These are phyloP conservation scores for Fopius arisanus DNA, from an alignment of 1,140 invertebrate genomes.

Conservation along the genomic window DNA sequence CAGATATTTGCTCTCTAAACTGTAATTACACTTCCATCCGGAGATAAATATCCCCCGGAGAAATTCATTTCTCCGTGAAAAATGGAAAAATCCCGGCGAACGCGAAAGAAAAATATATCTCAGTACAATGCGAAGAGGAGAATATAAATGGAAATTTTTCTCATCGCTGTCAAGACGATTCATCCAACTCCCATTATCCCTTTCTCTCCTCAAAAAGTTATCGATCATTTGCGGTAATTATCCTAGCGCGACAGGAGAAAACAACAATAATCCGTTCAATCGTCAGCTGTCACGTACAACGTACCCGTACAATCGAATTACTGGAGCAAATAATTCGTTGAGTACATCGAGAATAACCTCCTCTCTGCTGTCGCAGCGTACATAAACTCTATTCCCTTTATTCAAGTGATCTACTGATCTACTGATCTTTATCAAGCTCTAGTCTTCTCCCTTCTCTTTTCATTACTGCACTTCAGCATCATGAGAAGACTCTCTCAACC, in stretches of 20 bases:
- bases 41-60: neutral
- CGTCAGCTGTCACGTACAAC: constrained; percentile 27
- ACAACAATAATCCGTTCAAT: constrained; percentile 28
- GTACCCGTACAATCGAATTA: constrained; percentile 32
- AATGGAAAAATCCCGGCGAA: neutral
- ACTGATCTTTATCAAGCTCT: neutral
- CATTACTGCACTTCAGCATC: neutral
- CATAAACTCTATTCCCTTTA: constrained; percentile 9
- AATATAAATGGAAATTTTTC: neutral
- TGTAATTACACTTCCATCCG: neutral
- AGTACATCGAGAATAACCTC: constrained; percentile 22
- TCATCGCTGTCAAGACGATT: neutral
- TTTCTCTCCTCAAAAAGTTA: neutral
- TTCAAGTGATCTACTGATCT: neutral
- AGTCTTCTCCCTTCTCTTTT: neutral
- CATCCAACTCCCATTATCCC: neutral
- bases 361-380: neutral
- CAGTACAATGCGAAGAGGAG: neutral
- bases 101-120: neutral
- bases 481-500: neutral
- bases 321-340: constrained; percentile 30
- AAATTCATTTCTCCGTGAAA: neutral
- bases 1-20: neutral
- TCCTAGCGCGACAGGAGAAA: constrained; percentile 10
- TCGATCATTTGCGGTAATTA: constrained; percentile 23